phyloP scores from a whole-genome alignment of 2,797 vertebrate genomes.

The Esox lucius region DNA sequence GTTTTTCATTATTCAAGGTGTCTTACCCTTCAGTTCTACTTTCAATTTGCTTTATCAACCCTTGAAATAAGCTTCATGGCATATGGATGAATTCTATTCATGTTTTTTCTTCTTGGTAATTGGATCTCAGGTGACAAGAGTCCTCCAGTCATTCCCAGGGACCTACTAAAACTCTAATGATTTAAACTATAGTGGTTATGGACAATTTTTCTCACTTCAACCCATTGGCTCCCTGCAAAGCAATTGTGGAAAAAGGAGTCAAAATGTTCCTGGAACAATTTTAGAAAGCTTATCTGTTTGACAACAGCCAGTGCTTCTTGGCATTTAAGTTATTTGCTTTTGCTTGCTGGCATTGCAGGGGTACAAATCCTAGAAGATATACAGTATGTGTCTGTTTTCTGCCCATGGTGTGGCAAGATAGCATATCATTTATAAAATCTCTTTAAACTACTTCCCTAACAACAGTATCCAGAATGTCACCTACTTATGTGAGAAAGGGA shows the following conservation, averaged over 20 bases:
- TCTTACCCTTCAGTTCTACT: slow-evolving; percentile 27
- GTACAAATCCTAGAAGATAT: background rate
- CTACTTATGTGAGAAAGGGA: background rate
- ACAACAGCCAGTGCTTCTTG: slow-evolving; percentile 16
- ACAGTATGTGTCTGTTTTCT: background rate
- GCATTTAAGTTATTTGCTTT: slow-evolving; percentile 13
- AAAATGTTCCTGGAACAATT: slow-evolving; percentile 23
- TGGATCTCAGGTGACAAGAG: slow-evolving; percentile 64
- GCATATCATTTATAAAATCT: background rate
- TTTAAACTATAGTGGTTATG: slow-evolving; percentile 48
- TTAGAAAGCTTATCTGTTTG: slow-evolving; percentile 19
- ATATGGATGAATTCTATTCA: slow-evolving; percentile 39
- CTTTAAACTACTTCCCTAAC: background rate
- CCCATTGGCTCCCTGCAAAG: slow-evolving; percentile 40
- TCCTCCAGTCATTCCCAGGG: slow-evolving; percentile 43
- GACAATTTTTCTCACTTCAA: slow-evolving; percentile 27
- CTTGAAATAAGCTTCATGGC: slow-evolving; percentile 46
- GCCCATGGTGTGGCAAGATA: background rate
- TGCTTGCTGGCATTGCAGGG: background rate
- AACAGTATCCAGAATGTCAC: background rate
- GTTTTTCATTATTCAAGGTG: slow-evolving; percentile 46
- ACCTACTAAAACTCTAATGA: slow-evolving; percentile 48
- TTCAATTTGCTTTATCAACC: slow-evolving; percentile 31
- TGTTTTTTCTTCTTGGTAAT: slow-evolving; percentile 61
- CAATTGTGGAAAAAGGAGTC: slow-evolving; percentile 35